Evolutionary conservation across 2,888 invertebrate species (phyloP), one percentile per base, ranked within the genome.

Genomic region (Caradrina clavipalpis): DNA sequence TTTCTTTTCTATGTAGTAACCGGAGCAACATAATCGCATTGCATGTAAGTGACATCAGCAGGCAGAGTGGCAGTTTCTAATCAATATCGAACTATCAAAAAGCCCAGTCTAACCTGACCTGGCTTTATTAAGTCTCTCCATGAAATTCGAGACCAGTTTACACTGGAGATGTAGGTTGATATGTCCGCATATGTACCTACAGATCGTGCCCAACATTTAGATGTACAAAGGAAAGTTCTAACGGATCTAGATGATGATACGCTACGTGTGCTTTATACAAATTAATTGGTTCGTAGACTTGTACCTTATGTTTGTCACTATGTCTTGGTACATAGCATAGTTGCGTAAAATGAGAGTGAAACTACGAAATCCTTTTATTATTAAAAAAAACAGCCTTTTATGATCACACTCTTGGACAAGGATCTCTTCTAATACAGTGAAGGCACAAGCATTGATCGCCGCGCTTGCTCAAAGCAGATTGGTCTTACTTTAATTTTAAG

Each of bases 31-130:
- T 81, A 82, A 83, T 80, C 74, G 77, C 84, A 86, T 84, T 81
- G 82, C 80, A 78, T 73, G 59, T 61, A 59, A 86, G 84, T 93
- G 93, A 94, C 93, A 93, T 93, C 92, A 93, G 87, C 84, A 81
- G 77, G 80, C 79, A 72, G 77, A 86, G 89, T 85, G 84, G 88
- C 90, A 92, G 89, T 94, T 94, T 94, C 94, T 94, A 94, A 94
- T 92, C 92, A 91, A 91, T 90, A 81, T 45, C 45, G 17, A 45
- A 45, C 45, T 13, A 45, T 17, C 4, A 17, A 11, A 17, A 42
- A 0, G 6, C 17, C 45, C 45, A 45, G 17, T 45, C 5, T 45
- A 17, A 15, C 0, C 4, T 45, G 17, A 45, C 15, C 17, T 45
- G 6, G 5, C 17, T 5, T 45, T 17, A 5, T 17, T 45, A 3